Evolutionary conservation across 2,797 vertebrate genomes (phyloP).

Genomic region (Podarcis siculus): DNA sequence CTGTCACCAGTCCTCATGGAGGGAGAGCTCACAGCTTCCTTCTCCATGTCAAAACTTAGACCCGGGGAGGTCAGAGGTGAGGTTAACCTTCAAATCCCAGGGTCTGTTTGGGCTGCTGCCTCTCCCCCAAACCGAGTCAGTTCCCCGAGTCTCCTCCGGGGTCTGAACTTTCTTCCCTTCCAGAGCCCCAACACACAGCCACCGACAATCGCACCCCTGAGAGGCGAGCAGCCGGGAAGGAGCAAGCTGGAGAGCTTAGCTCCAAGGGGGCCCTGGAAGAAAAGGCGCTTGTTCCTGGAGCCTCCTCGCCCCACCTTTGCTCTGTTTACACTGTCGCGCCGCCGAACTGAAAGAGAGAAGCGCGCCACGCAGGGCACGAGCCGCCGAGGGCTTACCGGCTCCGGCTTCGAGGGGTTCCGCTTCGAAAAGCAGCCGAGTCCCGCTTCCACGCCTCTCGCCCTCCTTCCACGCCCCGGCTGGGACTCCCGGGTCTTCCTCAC

Average conservation of each 20-base stretch:
- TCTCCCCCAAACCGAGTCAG: accelerated
- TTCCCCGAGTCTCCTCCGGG: accelerated
- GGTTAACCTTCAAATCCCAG: background rate
- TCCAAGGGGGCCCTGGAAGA: background rate
- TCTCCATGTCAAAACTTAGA: too few species aligned
- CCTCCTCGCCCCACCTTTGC: background rate
- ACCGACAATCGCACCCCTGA: background rate
- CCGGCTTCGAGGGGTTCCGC: background rate
- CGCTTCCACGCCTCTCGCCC: background rate
- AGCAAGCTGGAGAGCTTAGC: background rate
- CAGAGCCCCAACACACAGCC: too few species aligned
- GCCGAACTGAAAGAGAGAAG: background rate
- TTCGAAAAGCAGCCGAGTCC: background rate
- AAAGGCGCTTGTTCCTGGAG: background rate
- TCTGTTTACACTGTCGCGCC: background rate
- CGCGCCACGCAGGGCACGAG: accelerated
- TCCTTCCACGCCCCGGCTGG: constrained; percentile 2
- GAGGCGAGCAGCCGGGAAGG: background rate
- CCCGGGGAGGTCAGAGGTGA: accelerated
- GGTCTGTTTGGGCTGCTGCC: background rate
- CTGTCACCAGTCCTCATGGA: background rate
- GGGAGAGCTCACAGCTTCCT: background rate
- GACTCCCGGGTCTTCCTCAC: constrained; percentile 14
- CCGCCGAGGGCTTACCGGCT: background rate
- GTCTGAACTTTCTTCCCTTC: background rate